Evolutionary conservation across 2,113 vertebrate genomes (phyloP).

Genomic region (Spilogale gracilis): DNA sequence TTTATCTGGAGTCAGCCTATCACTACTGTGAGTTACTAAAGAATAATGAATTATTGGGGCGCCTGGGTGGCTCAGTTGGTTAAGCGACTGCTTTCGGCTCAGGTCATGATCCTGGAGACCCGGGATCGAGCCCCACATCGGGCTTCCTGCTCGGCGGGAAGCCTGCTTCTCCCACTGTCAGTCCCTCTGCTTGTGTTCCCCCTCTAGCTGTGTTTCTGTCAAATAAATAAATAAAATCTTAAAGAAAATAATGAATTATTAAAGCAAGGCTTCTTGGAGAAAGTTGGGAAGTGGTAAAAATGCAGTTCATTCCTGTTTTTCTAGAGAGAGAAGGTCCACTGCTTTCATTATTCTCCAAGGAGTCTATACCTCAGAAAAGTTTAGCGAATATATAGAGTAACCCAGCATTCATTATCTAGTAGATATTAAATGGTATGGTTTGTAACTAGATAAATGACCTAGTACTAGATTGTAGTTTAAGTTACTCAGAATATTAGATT

Average conservation of each 20-base stretch:
- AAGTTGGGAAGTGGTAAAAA: neutral
- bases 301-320: neutral
- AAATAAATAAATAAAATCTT: no score
- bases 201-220: no score
- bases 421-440: neutral
- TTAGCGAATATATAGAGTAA: neutral
- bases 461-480: neutral
- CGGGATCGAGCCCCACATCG: no score
- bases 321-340: neutral
- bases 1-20: constrained; percentile 95
- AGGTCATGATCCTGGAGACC: no score
- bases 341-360: neutral
- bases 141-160: no score
- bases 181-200: no score
- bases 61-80: no score
- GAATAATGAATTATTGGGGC: neutral
- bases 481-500: constrained; percentile 11
- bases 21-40: constrained; percentile 90
- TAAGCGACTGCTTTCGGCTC: no score
- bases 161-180: no score
- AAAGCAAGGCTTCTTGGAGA: neutral
- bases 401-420: neutral
- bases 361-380: neutral
- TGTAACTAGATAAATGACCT: constrained; percentile 11
- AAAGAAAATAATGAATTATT: neutral